Evolutionary conservation across 2,113 vertebrate genomes (phyloP).

Genomic region (Tenrec ecaudatus): DNA sequence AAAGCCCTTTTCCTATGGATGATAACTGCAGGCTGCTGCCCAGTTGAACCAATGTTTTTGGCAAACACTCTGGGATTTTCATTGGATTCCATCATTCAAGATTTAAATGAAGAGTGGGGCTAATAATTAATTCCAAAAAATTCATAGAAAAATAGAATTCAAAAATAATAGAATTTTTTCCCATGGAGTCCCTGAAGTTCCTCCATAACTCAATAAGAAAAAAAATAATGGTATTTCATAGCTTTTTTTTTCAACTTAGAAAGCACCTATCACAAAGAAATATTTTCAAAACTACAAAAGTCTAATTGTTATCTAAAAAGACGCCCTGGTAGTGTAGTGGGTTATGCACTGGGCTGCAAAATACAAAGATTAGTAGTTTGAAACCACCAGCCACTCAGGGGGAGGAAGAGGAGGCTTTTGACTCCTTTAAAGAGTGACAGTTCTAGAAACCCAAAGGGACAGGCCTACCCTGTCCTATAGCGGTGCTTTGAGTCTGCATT

Average conservation of each 20-base stretch:
- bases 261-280: constrained; percentile 54
- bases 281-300: constrained; percentile 27
- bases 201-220: neutral
- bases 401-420: too few species aligned
- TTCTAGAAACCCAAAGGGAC: neutral
- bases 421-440: too few species aligned
- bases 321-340: neutral
- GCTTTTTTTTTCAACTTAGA: constrained; percentile 16
- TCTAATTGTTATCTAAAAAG: neutral
- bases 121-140: too few species aligned
- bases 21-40: neutral
- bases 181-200: neutral
- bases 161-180: too few species aligned
- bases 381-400: too few species aligned
- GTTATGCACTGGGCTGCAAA: neutral
- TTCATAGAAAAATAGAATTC: too few species aligned
- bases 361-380: too few species aligned
- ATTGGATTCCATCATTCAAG: constrained; percentile 1
- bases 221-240: neutral
- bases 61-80: neutral
- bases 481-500: neutral
- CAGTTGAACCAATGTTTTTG: constrained; percentile 17
- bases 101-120: constrained; percentile 8
- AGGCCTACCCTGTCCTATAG: neutral
- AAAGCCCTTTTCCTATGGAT: neutral